phyloP scores from a whole-genome alignment of 2,113 vertebrate species.

The Macrotis lagotis region DNA sequence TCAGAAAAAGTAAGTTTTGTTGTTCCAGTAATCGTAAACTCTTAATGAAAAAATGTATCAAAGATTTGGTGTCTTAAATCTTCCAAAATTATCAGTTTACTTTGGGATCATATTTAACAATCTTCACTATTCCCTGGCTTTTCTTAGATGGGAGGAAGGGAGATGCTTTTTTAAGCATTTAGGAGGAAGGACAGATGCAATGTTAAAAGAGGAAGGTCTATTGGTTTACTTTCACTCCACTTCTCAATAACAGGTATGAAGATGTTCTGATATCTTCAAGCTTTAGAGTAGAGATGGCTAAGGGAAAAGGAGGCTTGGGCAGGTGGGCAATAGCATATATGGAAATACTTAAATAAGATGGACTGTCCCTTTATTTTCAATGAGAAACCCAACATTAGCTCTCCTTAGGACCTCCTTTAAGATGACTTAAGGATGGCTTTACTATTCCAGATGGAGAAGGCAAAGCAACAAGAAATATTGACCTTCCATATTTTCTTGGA shows the following conservation, averaged over 20 bases:
- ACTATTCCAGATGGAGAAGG: slow-evolving; percentile 1
- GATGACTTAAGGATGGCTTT: background rate
- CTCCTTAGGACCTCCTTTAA: background rate
- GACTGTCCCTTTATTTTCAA: background rate
- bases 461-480: background rate
- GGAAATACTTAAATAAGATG: background rate
- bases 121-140: background rate
- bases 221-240: background rate
- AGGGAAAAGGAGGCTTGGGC: background rate
- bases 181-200: background rate
- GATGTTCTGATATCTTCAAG: background rate
- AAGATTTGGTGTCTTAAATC: background rate
- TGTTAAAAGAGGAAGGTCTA: background rate
- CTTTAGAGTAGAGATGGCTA: background rate
- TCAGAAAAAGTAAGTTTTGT: background rate
- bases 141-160: background rate
- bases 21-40: background rate
- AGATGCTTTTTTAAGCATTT: too few relatives aligned
- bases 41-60: background rate
- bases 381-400: background rate
- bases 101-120: background rate
- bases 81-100: background rate
- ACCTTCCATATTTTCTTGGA: background rate
- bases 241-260: background rate
- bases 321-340: background rate